Percentiles rank a stretch among this genome's conserved stretches.
Conservation (phyloP, 2,797 vertebrate species). For the Podargus strigoides region DNA sequence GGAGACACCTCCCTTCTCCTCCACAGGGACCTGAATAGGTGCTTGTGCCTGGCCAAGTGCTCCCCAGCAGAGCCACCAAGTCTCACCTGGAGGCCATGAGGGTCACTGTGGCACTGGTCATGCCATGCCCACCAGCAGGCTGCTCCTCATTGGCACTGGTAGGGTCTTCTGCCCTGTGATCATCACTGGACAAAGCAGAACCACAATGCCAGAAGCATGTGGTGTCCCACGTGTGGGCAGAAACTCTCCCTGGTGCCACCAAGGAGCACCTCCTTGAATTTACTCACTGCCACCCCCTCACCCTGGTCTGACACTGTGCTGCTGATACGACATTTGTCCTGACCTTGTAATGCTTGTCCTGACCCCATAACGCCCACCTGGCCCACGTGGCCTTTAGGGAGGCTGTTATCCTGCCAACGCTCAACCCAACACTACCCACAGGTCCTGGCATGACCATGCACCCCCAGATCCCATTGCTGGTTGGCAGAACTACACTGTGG, state of each 20-base stretch:
- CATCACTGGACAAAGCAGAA: neutral
- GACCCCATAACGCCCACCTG: accelerated
- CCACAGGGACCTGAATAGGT: neutral
- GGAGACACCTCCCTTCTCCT: constrained; percentile 24
- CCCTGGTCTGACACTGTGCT: accelerated
- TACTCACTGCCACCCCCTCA: neutral
- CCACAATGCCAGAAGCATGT: neutral
- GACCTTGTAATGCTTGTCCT: neutral
- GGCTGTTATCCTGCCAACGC: neutral
- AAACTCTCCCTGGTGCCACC: neutral
- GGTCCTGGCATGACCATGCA: neutral
- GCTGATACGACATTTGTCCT: neutral
- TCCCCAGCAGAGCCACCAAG: neutral
- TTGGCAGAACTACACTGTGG: accelerated
- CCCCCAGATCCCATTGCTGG: neutral
- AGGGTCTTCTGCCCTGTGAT: neutral
- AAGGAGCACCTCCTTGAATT: neutral
- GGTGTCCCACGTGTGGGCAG: neutral
- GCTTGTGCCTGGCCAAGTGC: neutral
- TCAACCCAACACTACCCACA: neutral
- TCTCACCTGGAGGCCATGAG: neutral
- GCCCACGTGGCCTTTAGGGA: neutral
- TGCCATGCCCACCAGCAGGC: neutral
- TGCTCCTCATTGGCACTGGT: neutral
- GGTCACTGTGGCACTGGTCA: neutral